A percentile compares a stretch with the other conserved stretches of the same genome.
Conservation (phyloP, 2,888 invertebrate species). For the Galerucella calmariensis region DNA sequence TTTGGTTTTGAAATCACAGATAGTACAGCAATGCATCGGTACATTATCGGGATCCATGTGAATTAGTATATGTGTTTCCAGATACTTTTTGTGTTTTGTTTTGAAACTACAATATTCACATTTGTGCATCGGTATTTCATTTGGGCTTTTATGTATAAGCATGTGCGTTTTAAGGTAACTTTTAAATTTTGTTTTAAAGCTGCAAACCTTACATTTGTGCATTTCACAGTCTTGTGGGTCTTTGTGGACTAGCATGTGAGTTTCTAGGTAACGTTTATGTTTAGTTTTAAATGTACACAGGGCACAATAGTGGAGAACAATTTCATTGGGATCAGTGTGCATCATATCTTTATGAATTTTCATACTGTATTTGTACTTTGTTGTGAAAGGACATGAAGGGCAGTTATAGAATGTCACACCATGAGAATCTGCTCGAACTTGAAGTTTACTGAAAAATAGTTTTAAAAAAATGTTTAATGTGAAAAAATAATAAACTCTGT, state of each 20-base stretch:
- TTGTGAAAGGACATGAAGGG: conserved; percentile 42
- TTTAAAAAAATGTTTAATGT: background rate
- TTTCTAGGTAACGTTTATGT: conserved; percentile 46
- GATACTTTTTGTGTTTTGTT: conserved; percentile 49
- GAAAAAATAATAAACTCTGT: no score
- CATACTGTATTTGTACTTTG: conserved; percentile 46
- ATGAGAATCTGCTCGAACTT: conserved; percentile 42
- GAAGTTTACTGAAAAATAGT: conserved; percentile 40
- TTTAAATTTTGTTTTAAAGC: conserved; percentile 49
- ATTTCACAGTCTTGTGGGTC: conserved; percentile 44
- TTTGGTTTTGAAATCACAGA: conserved; percentile 49
- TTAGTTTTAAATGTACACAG: conserved; percentile 45
- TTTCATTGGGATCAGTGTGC: conserved; percentile 43
- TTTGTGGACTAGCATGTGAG: conserved; percentile 48
- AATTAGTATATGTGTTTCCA: conserved; percentile 47
- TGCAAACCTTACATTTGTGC: conserved; percentile 47
- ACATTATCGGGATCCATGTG: conserved; percentile 48
- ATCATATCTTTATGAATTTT: conserved; percentile 46
- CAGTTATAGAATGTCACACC: conserved; percentile 45
- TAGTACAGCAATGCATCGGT: conserved; percentile 46
- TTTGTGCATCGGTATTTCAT: conserved; percentile 43
- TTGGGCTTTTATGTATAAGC: conserved; percentile 45
- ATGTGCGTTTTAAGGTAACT: conserved; percentile 49
- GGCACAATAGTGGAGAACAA: conserved; percentile 41
- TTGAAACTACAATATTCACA: conserved; percentile 45